Evolutionary conservation across 2,888 invertebrate genomes (phyloP).

Genomic region (Latheticus oryzae): DNA sequence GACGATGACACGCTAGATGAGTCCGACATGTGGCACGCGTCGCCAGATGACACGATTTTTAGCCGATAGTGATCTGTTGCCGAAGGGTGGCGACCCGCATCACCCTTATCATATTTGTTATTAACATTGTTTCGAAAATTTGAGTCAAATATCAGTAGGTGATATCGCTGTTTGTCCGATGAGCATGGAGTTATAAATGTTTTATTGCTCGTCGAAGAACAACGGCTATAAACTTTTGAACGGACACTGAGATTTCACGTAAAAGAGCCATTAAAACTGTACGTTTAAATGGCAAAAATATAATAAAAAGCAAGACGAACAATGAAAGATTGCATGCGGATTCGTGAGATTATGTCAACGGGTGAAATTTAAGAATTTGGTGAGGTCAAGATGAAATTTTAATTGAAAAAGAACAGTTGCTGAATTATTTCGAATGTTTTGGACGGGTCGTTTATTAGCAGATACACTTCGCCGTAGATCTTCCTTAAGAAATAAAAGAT

Average conservation of each 20-base stretch:
- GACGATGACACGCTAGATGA: slow-evolving; percentile 27
- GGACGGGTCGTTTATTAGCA: slow-evolving; percentile 1
- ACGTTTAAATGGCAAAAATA: slow-evolving; percentile 26
- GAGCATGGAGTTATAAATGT: slow-evolving; percentile 10
- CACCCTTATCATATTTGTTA: slow-evolving; percentile 4
- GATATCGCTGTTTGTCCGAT: background rate
- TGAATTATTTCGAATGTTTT: slow-evolving; percentile 21
- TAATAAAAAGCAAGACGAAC: slow-evolving; percentile 26
- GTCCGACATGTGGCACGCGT: slow-evolving; percentile 9
- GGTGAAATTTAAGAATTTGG: slow-evolving; percentile 24
- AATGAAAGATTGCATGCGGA: slow-evolving; percentile 21
- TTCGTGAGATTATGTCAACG: slow-evolving; percentile 23
- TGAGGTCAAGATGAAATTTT: slow-evolving; percentile 6
- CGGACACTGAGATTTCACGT: slow-evolving; percentile 32
- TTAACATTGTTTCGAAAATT: background rate
- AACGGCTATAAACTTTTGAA: slow-evolving; percentile 31
- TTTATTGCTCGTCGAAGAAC: slow-evolving; percentile 4
- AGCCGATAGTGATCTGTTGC: slow-evolving; percentile 7
- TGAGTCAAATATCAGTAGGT: too few species aligned
- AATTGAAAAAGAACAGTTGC: slow-evolving; percentile 17
- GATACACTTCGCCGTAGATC: too few species aligned
- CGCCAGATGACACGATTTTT: slow-evolving; percentile 24
- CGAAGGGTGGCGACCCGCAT: slow-evolving; percentile 9
- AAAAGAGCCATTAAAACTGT: slow-evolving; percentile 35
- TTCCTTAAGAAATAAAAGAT: too few species aligned